A percentile compares a stretch with the other conserved stretches of the same genome.
These are phyloP conservation scores for Pocota personata DNA, from an alignment of 2,888 invertebrate genomes.

Conservation along the genomic window DNA sequence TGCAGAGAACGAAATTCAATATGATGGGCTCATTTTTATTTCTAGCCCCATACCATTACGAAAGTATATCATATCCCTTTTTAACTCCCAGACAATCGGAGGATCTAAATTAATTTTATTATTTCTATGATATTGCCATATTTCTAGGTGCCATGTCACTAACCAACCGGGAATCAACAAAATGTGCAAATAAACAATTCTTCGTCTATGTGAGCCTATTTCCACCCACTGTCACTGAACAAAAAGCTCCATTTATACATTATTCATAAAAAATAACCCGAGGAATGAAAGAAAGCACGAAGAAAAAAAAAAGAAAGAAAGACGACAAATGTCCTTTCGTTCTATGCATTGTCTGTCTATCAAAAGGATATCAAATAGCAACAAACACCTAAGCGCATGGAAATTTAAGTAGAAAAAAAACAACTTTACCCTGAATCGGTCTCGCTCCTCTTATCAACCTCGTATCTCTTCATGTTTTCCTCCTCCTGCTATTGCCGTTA, in stretches of 20 bases:
- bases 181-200: slow-evolving; percentile 20
- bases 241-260: slow-evolving; percentile 57
- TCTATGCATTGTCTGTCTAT: slow-evolving; percentile 69
- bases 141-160: slow-evolving; percentile 39
- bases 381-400: slow-evolving; percentile 63
- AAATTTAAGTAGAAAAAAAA: slow-evolving; percentile 46
- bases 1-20: background rate
- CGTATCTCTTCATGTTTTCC: slow-evolving; percentile 11
- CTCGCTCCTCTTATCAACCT: slow-evolving; percentile 15
- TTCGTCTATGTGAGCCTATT: background rate
- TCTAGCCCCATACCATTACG: background rate
- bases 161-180: slow-evolving; percentile 16
- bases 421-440: slow-evolving; percentile 4
- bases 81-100: background rate
- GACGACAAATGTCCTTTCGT: slow-evolving; percentile 56
- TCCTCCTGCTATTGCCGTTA: background rate
- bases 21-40: background rate
- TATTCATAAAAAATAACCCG: slow-evolving; percentile 51
- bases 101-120: slow-evolving; percentile 63
- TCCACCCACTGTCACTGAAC: background rate
- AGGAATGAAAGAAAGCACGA: background rate
- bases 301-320: slow-evolving; percentile 11
- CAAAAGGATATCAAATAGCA: slow-evolving; percentile 70
- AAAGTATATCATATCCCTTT: background rate
- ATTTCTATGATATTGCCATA: slow-evolving; percentile 50